Conservation (phyloP, 1,140 invertebrate species). For the Bombus superbus region DNA sequence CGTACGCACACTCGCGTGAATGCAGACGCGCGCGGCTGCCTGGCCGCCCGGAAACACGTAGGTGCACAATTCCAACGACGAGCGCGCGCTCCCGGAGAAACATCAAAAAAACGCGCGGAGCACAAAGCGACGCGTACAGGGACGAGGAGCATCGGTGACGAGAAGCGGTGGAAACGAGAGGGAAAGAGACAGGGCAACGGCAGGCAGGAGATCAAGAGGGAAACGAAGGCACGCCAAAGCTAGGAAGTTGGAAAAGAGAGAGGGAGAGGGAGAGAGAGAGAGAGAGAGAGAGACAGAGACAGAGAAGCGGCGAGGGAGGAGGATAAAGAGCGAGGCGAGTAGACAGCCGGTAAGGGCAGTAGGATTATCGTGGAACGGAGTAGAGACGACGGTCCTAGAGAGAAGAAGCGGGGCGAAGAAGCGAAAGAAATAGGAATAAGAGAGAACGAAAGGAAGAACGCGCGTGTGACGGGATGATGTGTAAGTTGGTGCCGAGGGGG, state of each 20-base stretch:
- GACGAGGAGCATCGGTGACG: neutral
- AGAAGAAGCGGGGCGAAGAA: slow-evolving; percentile 7
- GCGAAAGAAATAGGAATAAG: slow-evolving; percentile 29
- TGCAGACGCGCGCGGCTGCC: neutral
- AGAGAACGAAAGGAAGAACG: slow-evolving; percentile 30
- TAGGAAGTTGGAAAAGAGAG: neutral
- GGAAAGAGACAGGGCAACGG: neutral
- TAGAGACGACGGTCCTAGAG: slow-evolving; percentile 3
- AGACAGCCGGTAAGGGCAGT: slow-evolving; percentile 14
- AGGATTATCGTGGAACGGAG: slow-evolving; percentile 32
- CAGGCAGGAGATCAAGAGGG: neutral
- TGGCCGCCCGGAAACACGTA: slow-evolving; percentile 54
- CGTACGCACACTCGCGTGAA: neutral
- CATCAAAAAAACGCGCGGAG: slow-evolving; percentile 73
- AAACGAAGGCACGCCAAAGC: slow-evolving; percentile 10
- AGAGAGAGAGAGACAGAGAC: neutral
- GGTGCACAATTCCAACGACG: slow-evolving; percentile 57
- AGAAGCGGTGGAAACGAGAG: neutral
- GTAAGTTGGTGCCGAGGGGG: slow-evolving; percentile 39
- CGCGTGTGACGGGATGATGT: slow-evolving; percentile 20
- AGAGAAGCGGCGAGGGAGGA: slow-evolving; percentile 14
- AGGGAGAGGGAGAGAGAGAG: neutral
- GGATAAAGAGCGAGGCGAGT: slow-evolving; percentile 12
- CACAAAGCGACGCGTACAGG: slow-evolving; percentile 69
- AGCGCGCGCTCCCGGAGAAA: slow-evolving; percentile 67